These are phyloP conservation scores for Ictalurus furcatus DNA, from an alignment of 2,113 vertebrate species.

Conservation along the genomic window DNA sequence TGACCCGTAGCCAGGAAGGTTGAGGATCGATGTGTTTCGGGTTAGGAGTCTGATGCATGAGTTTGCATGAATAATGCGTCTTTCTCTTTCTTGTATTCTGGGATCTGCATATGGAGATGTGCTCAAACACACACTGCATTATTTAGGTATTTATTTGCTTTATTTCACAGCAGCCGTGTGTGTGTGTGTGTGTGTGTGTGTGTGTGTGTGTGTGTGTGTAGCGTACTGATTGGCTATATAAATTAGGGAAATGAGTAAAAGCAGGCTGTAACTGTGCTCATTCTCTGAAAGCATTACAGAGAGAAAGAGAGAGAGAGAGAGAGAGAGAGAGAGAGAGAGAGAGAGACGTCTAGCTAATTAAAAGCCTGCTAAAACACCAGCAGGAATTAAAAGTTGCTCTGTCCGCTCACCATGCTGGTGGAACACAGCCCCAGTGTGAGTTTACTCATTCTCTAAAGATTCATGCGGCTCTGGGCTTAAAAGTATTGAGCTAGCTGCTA, in stretches of 20 bases:
- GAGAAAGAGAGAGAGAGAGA: too few relatives aligned
- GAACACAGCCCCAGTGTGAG: neutral
- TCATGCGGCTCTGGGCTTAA: neutral
- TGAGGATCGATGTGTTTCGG: slow-evolving; percentile 44
- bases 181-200: too few relatives aligned
- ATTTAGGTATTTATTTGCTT: slow-evolving; percentile 36
- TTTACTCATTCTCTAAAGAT: neutral
- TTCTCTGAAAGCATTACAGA: neutral
- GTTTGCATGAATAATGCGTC: slow-evolving; percentile 56
- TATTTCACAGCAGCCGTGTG: slow-evolving; percentile 7
- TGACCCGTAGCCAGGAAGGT: slow-evolving; percentile 40
- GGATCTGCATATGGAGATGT: slow-evolving; percentile 48
- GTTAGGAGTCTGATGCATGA: slow-evolving; percentile 9
- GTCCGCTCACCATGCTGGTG: neutral
- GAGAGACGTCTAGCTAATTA: neutral
- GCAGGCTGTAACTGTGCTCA: neutral
- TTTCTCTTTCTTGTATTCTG: slow-evolving; percentile 35
- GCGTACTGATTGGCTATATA: slow-evolving; percentile 19
- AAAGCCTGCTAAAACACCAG: neutral
- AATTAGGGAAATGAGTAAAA: neutral
- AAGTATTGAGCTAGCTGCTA: neutral
- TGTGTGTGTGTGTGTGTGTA: slow-evolving; percentile 12
- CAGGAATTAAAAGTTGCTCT: neutral
- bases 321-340: neutral
- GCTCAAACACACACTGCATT: slow-evolving; percentile 16